Evolutionary conservation across 2,888 invertebrate genomes (phyloP).

Genomic region (Himalopsyche kuldschensis): DNA sequence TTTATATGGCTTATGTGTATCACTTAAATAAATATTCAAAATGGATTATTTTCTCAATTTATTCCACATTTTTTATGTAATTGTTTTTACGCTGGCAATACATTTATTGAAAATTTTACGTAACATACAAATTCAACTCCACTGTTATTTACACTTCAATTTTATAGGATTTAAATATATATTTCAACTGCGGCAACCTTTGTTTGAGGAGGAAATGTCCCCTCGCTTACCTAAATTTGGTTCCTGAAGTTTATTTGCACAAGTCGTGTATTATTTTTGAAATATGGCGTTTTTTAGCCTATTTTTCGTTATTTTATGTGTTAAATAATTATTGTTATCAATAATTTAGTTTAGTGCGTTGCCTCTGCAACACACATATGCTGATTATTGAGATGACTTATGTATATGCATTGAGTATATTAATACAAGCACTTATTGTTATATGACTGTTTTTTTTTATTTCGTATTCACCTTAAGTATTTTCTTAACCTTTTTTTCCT

Average conservation of each 20-base stretch:
- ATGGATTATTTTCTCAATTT: too few species aligned
- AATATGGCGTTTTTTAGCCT: not conserved
- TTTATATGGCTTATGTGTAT: too few species aligned
- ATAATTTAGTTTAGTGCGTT: not conserved
- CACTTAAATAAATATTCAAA: too few species aligned
- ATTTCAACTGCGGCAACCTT: not conserved
- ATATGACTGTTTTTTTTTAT: not conserved
- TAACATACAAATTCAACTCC: too few species aligned
- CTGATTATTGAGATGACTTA: not conserved
- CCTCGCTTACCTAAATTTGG: not conserved
- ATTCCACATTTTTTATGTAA: too few species aligned
- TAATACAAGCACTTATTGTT: conserved; percentile 1
- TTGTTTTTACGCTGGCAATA: too few species aligned
- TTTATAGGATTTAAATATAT: not conserved
- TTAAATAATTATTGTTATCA: not conserved
- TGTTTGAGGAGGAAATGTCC: not conserved
- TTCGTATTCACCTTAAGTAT: not conserved
- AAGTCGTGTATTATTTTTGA: not conserved
- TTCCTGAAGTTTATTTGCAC: not conserved
- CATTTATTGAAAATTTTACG: too few species aligned
- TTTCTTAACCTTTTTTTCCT: not conserved
- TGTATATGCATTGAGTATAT: not conserved
- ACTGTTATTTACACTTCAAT: too few species aligned
- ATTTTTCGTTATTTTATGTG: not conserved
- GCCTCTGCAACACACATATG: not conserved